phyloP scores from a whole-genome alignment of 92 coral and sea anemone species.

The Porites lobata region DNA sequence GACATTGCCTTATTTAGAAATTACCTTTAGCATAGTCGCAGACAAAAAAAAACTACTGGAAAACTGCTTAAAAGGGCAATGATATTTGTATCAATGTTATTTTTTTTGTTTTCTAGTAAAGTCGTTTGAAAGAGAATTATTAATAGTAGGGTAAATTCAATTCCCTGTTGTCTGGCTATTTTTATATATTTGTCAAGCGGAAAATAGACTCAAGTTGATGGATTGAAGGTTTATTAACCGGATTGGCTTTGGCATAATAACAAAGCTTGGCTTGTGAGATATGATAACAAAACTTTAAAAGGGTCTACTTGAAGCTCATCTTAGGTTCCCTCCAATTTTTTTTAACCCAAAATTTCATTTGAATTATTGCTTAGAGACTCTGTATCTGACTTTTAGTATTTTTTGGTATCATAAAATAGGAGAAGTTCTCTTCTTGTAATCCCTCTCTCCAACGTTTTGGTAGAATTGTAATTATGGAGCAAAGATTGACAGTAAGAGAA shows the following conservation, averaged over 20 bases:
- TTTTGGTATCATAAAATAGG: no score
- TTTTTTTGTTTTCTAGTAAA: not conserved
- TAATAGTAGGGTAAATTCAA: not conserved
- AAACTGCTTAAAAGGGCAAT: not conserved
- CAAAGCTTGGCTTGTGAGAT: constrained; percentile 4
- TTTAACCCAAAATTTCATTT: not conserved
- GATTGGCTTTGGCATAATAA: not conserved
- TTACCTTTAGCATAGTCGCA: not conserved
- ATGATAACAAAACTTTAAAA: not conserved
- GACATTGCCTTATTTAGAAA: constrained; percentile 24
- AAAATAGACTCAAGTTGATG: constrained; percentile 1
- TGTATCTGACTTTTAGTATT: not conserved
- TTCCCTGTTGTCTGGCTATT: not conserved
- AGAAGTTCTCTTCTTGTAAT: no score
- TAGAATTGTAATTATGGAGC: no score
- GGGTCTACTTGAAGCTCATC: not conserved
- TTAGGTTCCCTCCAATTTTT: not conserved
- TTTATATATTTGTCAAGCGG: not conserved
- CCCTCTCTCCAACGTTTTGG: no score
- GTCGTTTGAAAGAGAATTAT: not conserved
- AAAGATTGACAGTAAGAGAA: no score
- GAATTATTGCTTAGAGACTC: no score
- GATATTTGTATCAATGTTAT: not conserved
- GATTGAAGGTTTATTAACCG: not conserved
- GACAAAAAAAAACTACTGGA: not conserved